phyloP scores from a whole-genome alignment of 2,797 vertebrate genomes.

The Selene dorsalis region DNA sequence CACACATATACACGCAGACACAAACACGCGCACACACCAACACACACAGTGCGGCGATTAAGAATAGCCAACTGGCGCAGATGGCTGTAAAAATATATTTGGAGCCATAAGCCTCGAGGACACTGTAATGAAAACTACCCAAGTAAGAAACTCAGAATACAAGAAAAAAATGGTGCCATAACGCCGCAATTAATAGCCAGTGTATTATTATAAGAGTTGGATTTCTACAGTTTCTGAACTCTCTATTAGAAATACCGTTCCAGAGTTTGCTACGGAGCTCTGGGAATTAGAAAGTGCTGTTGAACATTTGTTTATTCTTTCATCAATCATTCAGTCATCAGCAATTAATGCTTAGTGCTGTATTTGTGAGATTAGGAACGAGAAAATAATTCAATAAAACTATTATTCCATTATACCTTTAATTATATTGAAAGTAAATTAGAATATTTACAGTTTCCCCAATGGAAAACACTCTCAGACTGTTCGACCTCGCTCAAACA shows the following conservation, averaged over 20 bases:
- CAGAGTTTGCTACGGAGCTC: not conserved
- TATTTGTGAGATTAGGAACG: conserved; percentile 1
- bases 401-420: not conserved
- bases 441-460: not conserved
- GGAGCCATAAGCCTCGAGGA: conserved; percentile 81
- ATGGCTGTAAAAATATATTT: conserved; percentile 85
- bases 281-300: not conserved
- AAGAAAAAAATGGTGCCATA: conserved; percentile 47
- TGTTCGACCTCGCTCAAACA: no score
- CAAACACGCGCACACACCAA: conserved; percentile 32
- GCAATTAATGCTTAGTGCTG: not conserved
- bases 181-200: conserved; percentile 54
- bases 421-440: not conserved
- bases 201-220: conserved; percentile 50
- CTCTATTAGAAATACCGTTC: conserved; percentile 31
- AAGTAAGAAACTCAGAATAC: conserved; percentile 64
- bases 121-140: conserved; percentile 81
- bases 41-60: conserved; percentile 74
- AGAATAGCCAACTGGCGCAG: conserved; percentile 84
- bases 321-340: conserved; percentile 19
- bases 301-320: conserved; percentile 12
- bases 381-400: conserved; percentile 22
- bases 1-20: conserved; percentile 60
- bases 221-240: conserved; percentile 38
- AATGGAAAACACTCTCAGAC: no score